phyloP scores from a whole-genome alignment of 1,140 invertebrate genomes.

The Leptonema lineaticorne region DNA sequence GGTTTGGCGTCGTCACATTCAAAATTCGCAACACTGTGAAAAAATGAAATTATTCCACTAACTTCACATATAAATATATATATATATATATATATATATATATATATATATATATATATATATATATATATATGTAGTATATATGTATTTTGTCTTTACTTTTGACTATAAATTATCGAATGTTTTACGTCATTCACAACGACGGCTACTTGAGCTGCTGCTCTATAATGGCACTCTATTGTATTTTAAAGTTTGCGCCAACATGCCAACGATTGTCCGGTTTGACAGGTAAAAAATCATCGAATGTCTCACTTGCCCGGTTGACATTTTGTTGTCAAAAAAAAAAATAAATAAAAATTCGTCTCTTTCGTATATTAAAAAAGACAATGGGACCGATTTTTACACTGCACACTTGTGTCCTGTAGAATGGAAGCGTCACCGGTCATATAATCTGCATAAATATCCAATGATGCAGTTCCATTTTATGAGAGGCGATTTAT shows the following conservation, averaged over 20 bases:
- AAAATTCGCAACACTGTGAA: too few relatives aligned
- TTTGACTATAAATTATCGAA: slow-evolving; percentile 27
- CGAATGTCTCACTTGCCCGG: slow-evolving; percentile 4
- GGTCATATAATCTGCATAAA: background rate
- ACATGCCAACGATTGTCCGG: slow-evolving; percentile 23
- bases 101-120: too few relatives aligned
- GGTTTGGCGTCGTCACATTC: too few relatives aligned
- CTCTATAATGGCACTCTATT: slow-evolving; percentile 25
- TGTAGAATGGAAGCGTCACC: background rate
- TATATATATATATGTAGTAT: too few relatives aligned
- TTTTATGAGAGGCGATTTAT: too few relatives aligned
- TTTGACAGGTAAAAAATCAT: slow-evolving; percentile 32
- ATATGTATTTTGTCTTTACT: too few relatives aligned
- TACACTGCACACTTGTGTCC: slow-evolving; percentile 21
- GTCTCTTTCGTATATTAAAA: too few relatives aligned
- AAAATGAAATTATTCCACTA: too few relatives aligned
- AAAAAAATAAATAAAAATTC: too few relatives aligned
- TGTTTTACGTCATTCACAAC: slow-evolving; percentile 31
- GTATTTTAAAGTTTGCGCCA: slow-evolving; percentile 16
- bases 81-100: too few relatives aligned
- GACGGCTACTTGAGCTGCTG: slow-evolving; percentile 29
- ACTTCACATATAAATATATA: too few relatives aligned
- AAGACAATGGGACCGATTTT: slow-evolving; percentile 23
- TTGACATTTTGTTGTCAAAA: slow-evolving; percentile 19
- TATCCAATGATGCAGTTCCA: background rate